Conservation (phyloP, 2,888 invertebrate genomes). For the Scaptomyza reducta region DNA sequence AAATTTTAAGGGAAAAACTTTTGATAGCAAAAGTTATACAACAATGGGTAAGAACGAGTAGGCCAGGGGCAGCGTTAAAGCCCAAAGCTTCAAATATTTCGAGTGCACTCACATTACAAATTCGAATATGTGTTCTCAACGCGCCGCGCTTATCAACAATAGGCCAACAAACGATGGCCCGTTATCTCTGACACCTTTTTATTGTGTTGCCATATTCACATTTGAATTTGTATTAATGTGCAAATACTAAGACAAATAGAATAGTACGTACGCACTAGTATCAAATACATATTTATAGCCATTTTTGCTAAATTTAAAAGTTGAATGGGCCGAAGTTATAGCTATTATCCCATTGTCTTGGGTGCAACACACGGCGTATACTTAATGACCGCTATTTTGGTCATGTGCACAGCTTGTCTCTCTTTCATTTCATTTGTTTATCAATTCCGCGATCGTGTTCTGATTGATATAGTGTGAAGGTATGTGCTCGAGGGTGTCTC, state of each 20-base stretch:
- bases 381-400: slow-evolving; percentile 29
- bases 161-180: slow-evolving; percentile 20
- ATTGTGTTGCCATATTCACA: slow-evolving; percentile 9
- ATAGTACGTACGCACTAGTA: slow-evolving; percentile 7
- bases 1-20: slow-evolving; percentile 69
- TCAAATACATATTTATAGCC: slow-evolving; percentile 23
- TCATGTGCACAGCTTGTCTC: slow-evolving; percentile 30
- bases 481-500: background rate
- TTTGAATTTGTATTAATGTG: slow-evolving; percentile 20
- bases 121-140: slow-evolving; percentile 15
- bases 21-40: slow-evolving; percentile 57
- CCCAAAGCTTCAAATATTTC: slow-evolving; percentile 17
- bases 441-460: slow-evolving; percentile 36
- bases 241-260: slow-evolving; percentile 23
- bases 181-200: slow-evolving; percentile 31
- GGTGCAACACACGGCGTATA: slow-evolving; percentile 30
- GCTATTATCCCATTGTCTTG: slow-evolving; percentile 11
- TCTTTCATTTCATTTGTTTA: slow-evolving; percentile 19
- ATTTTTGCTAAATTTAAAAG: slow-evolving; percentile 42
- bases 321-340: slow-evolving; percentile 13
- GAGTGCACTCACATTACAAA: slow-evolving; percentile 30
- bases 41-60: slow-evolving; percentile 13
- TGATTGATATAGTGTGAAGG: slow-evolving; percentile 26
- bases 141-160: slow-evolving; percentile 42
- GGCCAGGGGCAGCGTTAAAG: slow-evolving; percentile 33